Conservation (phyloP, 2,113 vertebrate genomes). For the Ovis canadensis region DNA sequence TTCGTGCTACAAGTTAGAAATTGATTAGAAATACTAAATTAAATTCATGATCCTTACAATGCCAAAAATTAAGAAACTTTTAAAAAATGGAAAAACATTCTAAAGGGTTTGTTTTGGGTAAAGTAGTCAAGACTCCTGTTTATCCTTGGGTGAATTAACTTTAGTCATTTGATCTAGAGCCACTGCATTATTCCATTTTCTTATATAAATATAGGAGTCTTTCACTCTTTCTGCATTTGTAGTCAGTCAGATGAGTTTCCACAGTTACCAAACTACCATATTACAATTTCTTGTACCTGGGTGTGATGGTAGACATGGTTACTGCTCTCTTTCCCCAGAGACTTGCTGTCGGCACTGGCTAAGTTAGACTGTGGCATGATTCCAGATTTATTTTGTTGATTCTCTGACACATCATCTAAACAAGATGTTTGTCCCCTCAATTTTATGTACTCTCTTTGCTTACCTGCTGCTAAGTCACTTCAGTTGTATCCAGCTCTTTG, state of each 20-base stretch:
- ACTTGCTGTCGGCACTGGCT: background rate
- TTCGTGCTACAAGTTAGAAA: background rate
- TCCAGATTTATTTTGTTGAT: background rate
- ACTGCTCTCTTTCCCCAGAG: background rate
- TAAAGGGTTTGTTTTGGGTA: background rate
- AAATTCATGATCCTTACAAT: constrained; percentile 11
- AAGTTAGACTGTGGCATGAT: background rate
- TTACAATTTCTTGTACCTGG: background rate
- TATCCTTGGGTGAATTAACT: background rate
- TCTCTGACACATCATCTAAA: background rate
- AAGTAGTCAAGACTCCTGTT: background rate
- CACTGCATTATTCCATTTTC: constrained; percentile 11
- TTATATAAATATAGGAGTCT: background rate
- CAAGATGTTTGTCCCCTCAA: background rate
- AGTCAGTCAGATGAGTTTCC: constrained; percentile 12
- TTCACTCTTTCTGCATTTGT: background rate
- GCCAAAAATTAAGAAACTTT: background rate
- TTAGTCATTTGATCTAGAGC: background rate
- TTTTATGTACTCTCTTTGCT: background rate
- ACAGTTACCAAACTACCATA: background rate
- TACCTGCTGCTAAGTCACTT: background rate
- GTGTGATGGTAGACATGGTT: background rate
- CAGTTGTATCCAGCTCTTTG: background rate
- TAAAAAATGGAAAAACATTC: background rate
- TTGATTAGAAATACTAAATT: background rate